Conservation (phyloP, 2,113 vertebrate species). For the Pontoporia blainvillei region DNA sequence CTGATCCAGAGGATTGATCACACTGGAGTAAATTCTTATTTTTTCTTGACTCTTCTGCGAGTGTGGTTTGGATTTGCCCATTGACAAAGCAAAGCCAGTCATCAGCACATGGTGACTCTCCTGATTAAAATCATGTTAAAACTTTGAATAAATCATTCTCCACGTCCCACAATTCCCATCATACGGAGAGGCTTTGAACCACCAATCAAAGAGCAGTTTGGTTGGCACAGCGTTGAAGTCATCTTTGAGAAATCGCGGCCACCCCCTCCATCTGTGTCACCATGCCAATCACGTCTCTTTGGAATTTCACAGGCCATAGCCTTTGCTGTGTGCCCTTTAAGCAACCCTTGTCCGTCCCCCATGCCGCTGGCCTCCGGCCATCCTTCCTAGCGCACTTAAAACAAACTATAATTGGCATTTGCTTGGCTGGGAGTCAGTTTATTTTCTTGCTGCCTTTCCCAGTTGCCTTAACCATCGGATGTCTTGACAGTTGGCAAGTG, state of each 20-base stretch:
- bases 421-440: slow-evolving; percentile 40
- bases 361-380: slow-evolving; percentile 34
- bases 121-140: background rate
- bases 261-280: background rate
- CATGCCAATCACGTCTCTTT: slow-evolving; percentile 3
- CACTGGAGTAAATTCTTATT: background rate
- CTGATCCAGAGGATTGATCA: background rate
- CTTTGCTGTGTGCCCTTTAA: slow-evolving; percentile 50
- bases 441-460: slow-evolving; percentile 53
- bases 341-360: slow-evolving; percentile 9
- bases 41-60: background rate
- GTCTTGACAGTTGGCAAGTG: slow-evolving; percentile 36
- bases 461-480: background rate
- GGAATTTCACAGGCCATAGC: slow-evolving; percentile 17
- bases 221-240: background rate
- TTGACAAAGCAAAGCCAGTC: background rate
- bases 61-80: background rate
- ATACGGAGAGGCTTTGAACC: background rate
- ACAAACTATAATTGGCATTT: slow-evolving; percentile 57
- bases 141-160: background rate
- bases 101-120: background rate
- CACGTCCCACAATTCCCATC: background rate
- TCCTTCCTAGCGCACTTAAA: slow-evolving; percentile 1
- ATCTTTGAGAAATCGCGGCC: background rate
- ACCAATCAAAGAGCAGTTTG: slow-evolving; percentile 39